Conservation (phyloP, 2,888 invertebrate genomes). For the Mesoligia furuncula region DNA sequence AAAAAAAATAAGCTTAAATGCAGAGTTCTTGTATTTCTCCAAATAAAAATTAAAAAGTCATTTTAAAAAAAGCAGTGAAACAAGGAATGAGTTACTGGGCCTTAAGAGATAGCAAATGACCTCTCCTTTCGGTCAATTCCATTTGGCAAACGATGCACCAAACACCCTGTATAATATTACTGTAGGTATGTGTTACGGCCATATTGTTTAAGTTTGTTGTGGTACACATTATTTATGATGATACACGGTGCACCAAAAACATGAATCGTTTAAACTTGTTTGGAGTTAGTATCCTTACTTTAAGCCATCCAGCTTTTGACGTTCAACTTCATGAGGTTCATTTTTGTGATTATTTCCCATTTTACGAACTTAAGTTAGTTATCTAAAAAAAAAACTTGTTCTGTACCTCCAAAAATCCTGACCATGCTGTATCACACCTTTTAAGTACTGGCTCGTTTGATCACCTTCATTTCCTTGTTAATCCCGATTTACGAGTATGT, state of each 20-base stretch:
- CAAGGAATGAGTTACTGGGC: too few relatives aligned
- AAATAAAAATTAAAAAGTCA: too few relatives aligned
- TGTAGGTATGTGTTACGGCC: background rate
- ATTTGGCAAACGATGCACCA: too few relatives aligned
- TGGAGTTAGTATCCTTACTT: background rate
- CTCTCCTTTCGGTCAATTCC: too few relatives aligned
- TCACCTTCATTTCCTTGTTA: slow-evolving; percentile 19
- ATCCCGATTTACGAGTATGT: slow-evolving; percentile 1
- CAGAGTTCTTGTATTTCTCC: too few relatives aligned
- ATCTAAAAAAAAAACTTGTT: background rate
- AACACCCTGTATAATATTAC: slow-evolving; percentile 29
- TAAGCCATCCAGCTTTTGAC: too few relatives aligned
- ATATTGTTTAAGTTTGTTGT: slow-evolving; percentile 11
- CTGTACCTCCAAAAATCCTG: background rate
- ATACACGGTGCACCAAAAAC: background rate
- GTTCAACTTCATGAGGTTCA: background rate
- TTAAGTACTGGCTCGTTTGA: background rate
- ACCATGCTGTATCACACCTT: background rate
- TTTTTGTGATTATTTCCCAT: background rate
- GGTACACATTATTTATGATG: background rate
- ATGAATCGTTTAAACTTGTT: background rate
- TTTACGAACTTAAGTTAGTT: background rate
- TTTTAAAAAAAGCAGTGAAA: too few relatives aligned
- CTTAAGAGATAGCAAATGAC: too few relatives aligned
- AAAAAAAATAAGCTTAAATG: too few relatives aligned